Percentiles rank a stretch among this genome's conserved stretches.
These are phyloP conservation scores for Pollachius pollachius DNA, from an alignment of 2,113 vertebrate genomes.

Conservation along the genomic window DNA sequence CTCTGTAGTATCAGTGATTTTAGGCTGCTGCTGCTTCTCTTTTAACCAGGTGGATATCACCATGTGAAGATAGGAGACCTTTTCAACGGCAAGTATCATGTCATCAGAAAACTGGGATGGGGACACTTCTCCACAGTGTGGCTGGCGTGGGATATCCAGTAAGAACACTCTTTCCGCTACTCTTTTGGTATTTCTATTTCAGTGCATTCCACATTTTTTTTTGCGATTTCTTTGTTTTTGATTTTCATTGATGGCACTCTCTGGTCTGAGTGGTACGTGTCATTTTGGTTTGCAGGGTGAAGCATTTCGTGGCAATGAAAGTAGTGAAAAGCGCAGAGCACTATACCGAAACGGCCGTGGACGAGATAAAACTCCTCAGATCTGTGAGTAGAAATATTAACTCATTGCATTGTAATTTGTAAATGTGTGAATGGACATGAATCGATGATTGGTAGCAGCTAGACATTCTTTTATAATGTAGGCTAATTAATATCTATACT, in stretches of 20 bases:
- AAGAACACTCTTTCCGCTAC: constrained; percentile 55
- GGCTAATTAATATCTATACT: background rate
- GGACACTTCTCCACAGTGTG: constrained; percentile 98
- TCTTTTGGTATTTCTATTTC: background rate
- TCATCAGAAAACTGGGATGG: constrained; percentile 97
- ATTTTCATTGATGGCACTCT: constrained; percentile 17
- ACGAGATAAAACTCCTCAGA: constrained; percentile 94
- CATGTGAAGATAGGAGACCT: constrained; percentile 97
- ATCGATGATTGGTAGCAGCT: too few species aligned
- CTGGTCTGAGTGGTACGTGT: constrained; percentile 15
- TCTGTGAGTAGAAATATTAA: constrained; percentile 78
- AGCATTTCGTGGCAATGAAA: constrained; percentile 97
- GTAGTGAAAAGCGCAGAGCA: constrained; percentile 98
- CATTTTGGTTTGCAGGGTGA: constrained; percentile 76
- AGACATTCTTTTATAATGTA: background rate
- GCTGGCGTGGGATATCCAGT: constrained; percentile 98
- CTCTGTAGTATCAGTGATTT: too few species aligned
- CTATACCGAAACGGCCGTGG: constrained; percentile 95
- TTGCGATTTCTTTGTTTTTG: constrained; percentile 11
- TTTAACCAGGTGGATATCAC: constrained; percentile 87
- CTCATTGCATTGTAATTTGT: background rate
- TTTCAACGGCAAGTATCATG: constrained; percentile 93
- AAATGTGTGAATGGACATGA: background rate
- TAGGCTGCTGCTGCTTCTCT: background rate
- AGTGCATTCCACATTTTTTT: constrained; percentile 2